These are phyloP conservation scores for Cheumatopsyche charites DNA, from an alignment of 1,140 invertebrate genomes.

Conservation along the genomic window DNA sequence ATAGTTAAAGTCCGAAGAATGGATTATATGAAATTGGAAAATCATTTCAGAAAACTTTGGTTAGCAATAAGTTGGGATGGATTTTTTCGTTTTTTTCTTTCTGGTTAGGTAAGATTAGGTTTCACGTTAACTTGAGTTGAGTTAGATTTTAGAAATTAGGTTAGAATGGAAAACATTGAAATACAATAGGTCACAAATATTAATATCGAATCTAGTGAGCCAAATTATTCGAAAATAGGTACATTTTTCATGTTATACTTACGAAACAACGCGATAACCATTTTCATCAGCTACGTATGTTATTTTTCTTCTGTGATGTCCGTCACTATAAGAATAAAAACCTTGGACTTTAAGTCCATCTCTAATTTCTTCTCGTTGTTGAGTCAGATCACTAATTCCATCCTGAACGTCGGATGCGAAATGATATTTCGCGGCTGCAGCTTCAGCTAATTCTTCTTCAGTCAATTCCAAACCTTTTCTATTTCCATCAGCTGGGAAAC, in stretches of 20 bases:
- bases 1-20: too few relatives aligned
- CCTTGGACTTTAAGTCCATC: conserved; percentile 59
- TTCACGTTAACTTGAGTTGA: too few relatives aligned
- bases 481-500: conserved; percentile 19
- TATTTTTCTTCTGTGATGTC: conserved; percentile 59
- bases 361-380: conserved; percentile 57
- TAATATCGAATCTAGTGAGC: not conserved
- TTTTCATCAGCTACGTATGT: conserved; percentile 62
- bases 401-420: conserved; percentile 60
- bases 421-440: conserved; percentile 53
- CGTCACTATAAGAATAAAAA: conserved; percentile 63
- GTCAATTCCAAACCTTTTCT: not conserved
- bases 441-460: conserved; percentile 32
- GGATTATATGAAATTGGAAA: too few relatives aligned
- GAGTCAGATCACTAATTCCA: conserved; percentile 58
- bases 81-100: too few relatives aligned
- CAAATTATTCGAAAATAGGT: conserved; percentile 13
- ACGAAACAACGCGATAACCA: conserved; percentile 61
- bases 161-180: too few relatives aligned
- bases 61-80: too few relatives aligned
- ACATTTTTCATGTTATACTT: conserved; percentile 49
- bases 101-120: too few relatives aligned
- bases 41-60: too few relatives aligned
- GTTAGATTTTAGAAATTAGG: too few relatives aligned
- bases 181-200: too few relatives aligned